Evolutionary conservation across 1,140 invertebrate species (phyloP), one percentile per base, ranked within the genome.

Genomic region (Ylistrum balloti): DNA sequence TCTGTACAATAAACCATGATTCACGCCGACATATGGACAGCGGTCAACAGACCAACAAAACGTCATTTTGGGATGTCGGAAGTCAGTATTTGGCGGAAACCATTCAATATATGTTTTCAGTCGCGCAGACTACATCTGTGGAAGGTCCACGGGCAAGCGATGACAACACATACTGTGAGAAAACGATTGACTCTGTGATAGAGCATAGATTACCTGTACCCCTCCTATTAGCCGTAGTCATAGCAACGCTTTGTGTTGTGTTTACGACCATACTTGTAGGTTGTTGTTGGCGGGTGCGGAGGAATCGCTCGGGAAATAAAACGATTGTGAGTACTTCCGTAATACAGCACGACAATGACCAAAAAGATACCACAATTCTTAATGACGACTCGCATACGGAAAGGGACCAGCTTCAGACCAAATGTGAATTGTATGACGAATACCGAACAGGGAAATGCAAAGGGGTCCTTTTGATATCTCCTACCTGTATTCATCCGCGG

Each of bases 1-100:
- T 88, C 11, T 88, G 88, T 90, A 90, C 88, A 45, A 74, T 74
- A 28, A 45, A 33, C 32, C 85, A 32, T 89, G 86, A 85, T 88
- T 41, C 33, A 38, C 56, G n/a, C 45, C 85, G 41, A 33, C 86
- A 33, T 85, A 56, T 22, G 41, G 89, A 85, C 86, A 17, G 28
- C 89, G 87, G 9, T n/a, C 90, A 33, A 85, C 88, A 33, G n/a
- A 74, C 35, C 88, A n/a, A 22, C n/a, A 89, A 85, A 74, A 88
- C 33, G 10, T 34, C 5, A 87, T 38, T 48, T 85, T 90, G n/a
- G 85, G 41, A 41, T 85, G 88, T 35, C 38, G 74, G 32, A 85
- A 87, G 22, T 32, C 86, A 89, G 20, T 85, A 48, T 88, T n/a
- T n/a, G 11, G 74, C n/a, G 41, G 45, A 48, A n/a, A 5, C n/a